A percentile compares a stretch with the other conserved stretches of the same genome.
Evolutionary conservation across 2,888 invertebrate genomes (phyloP).

Genomic region (Calliopum simillimum): DNA sequence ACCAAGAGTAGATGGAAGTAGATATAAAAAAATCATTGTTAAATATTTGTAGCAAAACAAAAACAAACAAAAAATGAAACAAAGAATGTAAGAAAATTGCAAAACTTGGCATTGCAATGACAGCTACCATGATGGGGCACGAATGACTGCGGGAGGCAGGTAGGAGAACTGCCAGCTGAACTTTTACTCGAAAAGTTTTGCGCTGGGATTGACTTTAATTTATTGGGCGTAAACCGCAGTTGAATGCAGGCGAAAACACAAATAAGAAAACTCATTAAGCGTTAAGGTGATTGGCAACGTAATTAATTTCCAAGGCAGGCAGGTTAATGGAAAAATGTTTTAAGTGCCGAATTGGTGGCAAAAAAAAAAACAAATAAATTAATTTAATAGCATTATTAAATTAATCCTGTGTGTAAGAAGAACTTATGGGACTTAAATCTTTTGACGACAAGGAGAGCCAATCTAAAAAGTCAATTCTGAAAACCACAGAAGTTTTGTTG

Average conservation of each 20-base stretch:
- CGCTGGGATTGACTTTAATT: constrained; percentile 19
- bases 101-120: not conserved
- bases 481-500: no score
- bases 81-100: not conserved
- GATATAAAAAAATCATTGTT: not conserved
- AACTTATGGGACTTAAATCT: no score
- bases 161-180: no score
- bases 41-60: constrained; percentile 13
- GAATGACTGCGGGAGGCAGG: no score
- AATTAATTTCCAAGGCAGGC: constrained; percentile 10
- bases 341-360: not conserved
- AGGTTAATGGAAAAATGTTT: not conserved
- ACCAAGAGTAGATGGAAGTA: not conserved
- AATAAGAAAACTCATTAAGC: constrained; percentile 24
- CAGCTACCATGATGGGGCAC: no score
- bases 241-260: constrained; percentile 10
- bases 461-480: no score
- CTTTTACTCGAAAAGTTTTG: no score
- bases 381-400: no score
- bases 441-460: no score
- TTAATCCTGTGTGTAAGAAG: no score
- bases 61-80: constrained; percentile 10
- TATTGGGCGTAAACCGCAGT: constrained; percentile 22
- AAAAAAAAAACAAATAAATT: no score
- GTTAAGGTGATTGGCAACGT: constrained; percentile 26